Evolutionary conservation across 2,113 vertebrate species (phyloP), one percentile per base, ranked within the genome.

Genomic region (Ancistrus triradiatus): DNA sequence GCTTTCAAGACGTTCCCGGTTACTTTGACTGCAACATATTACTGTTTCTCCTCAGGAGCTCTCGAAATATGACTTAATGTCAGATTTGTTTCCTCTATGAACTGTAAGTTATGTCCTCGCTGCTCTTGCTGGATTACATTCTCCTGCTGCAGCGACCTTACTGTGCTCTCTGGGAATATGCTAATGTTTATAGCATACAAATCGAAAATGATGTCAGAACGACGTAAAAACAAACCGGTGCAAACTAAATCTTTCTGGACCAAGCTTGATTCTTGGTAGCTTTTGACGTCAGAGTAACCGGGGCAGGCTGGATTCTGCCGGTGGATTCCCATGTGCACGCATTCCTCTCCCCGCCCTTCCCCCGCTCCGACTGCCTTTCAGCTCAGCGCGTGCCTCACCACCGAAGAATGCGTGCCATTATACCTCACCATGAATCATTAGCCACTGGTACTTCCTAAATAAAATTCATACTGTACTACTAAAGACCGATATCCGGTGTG

Each of bases 211-310:
- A 65, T 65, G 62, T 55, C 40, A 55, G 62, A 46, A 48, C 1
- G 7, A 22, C 9, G 33, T 31, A 17, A 37, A 15, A 19, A 28
- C 17, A 1, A 15, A 19, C 60, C 10, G 27, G 17, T 1, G 15
- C 6, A 15, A 19, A 22, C 17, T 47, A 25, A 27, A 13, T 2
- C 15, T 38, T 57, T 57, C 52, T 31, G 17, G 63, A 31, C 53
- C 38, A 9, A 40, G 46, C 11, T 8, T 6, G 63, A 38, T 49
- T 38, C 63, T 40, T 48, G 31, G 77, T 76, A 71, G 68, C 68
- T 74, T 43, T 63, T 86, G 84, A 86, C 81, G 82, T 85, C 84
- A 84, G 42, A 51, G 6, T 14, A 68, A 70, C 50, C 46, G 58
- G 62, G 73, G 63, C 59, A n/a, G 49, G 53, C 47, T 44, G 37